Evolutionary conservation across 2,888 invertebrate genomes (phyloP).

Genomic region (Brachyopa scutellaris): DNA sequence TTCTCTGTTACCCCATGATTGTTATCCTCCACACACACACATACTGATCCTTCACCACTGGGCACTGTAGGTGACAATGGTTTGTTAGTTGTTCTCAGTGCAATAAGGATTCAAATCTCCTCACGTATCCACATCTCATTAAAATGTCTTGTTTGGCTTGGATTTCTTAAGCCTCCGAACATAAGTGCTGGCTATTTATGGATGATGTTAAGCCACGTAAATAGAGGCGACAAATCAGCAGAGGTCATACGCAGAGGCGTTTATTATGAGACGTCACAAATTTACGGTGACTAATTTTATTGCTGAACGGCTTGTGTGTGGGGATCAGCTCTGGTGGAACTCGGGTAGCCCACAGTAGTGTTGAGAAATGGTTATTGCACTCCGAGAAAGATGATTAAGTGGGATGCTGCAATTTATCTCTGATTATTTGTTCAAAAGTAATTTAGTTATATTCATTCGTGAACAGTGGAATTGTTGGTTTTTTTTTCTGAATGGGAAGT

Average conservation of each 20-base stretch:
- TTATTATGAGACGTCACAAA: slow-evolving; percentile 63
- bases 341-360: slow-evolving; percentile 8
- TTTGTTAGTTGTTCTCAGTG: slow-evolving; percentile 25
- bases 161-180: slow-evolving; percentile 34
- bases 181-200: slow-evolving; percentile 51
- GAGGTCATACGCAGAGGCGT: slow-evolving; percentile 67
- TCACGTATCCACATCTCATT: slow-evolving; percentile 55
- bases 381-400: slow-evolving; percentile 49
- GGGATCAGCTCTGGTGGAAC: neutral
- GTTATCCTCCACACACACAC: neutral
- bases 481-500: neutral
- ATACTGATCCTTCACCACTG: neutral
- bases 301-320: neutral
- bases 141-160: slow-evolving; percentile 69
- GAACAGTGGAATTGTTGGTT: neutral
- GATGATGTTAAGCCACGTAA: slow-evolving; percentile 46
- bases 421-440: slow-evolving; percentile 55
- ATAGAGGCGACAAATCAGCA: slow-evolving; percentile 68
- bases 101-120: slow-evolving; percentile 24
- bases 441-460: slow-evolving; percentile 38
- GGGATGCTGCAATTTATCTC: slow-evolving; percentile 57
- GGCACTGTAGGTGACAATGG: slow-evolving; percentile 56
- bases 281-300: slow-evolving; percentile 72
- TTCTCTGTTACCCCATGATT: slow-evolving; percentile 19
- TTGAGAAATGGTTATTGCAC: slow-evolving; percentile 47